Conservation (phyloP, 2,797 vertebrate species). For the Malacoctenus gilli region DNA sequence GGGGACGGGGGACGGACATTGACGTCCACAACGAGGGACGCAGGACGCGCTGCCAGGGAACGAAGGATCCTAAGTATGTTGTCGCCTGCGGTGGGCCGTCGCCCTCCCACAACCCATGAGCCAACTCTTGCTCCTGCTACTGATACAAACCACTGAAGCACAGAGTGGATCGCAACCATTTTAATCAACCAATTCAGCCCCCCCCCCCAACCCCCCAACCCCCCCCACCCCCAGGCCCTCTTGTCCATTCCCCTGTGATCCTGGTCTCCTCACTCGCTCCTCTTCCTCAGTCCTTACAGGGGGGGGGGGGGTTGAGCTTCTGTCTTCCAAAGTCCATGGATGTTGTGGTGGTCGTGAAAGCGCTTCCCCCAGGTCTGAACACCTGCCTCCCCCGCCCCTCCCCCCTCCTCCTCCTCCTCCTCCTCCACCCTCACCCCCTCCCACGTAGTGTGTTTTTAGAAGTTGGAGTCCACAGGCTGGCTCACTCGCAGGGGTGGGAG, state of each 20-base stretch:
- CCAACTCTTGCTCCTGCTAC: constrained; percentile 70
- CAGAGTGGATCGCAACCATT: constrained; percentile 65
- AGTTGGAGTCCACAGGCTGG: constrained; percentile 58
- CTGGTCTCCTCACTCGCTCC: constrained; percentile 4
- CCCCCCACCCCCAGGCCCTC: constrained; percentile 44
- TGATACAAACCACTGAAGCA: constrained; percentile 72
- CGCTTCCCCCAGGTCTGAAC: constrained; percentile 49
- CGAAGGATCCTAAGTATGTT: no score
- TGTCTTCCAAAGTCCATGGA: constrained; percentile 63
- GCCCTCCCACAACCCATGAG: constrained; percentile 84
- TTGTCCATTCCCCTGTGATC: constrained; percentile 10
- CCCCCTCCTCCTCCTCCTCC: no score
- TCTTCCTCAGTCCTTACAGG: constrained; percentile 51
- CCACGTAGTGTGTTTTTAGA: constrained; percentile 56
- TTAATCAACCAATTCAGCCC: constrained; percentile 47
- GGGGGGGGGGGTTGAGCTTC: constrained; percentile 58
- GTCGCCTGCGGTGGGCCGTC: no score
- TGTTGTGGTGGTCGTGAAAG: constrained; percentile 49
- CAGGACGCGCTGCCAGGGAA: no score
- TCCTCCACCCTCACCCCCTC: constrained; percentile 46
- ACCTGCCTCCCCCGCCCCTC: no score
- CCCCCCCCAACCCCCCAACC: constrained; percentile 29
- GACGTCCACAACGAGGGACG: no score
- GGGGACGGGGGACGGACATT: no score
- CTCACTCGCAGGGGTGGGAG: constrained; percentile 32